These are phyloP conservation scores for Palythoa heliodiscus DNA, from an alignment of 92 coral and sea anemone genomes.

Conservation along the genomic window DNA sequence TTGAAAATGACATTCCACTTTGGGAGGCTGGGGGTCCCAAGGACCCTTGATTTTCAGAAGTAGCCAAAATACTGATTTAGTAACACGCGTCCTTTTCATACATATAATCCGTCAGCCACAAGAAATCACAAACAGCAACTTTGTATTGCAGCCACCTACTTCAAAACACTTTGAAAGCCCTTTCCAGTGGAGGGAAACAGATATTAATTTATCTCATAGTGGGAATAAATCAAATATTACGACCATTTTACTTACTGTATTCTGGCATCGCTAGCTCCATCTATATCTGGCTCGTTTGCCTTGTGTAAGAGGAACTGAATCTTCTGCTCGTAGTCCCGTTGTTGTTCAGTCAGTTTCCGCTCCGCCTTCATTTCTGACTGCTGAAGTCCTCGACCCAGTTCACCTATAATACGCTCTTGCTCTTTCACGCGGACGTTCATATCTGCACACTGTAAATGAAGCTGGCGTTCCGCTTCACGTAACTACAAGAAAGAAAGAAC, in stretches of 20 bases:
- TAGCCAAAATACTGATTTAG: no score
- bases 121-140: no score
- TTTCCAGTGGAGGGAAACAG: no score
- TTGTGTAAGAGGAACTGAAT: slow-evolving; percentile 93
- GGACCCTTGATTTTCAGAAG: no score
- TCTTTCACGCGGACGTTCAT: slow-evolving; percentile 77
- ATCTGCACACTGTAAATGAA: slow-evolving; percentile 63
- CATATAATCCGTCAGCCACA: no score
- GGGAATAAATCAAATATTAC: neutral
- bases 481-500: neutral
- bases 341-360: slow-evolving; percentile 79
- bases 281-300: slow-evolving; percentile 73
- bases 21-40: no score
- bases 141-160: no score
- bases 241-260: slow-evolving; percentile 33
- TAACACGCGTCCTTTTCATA: no score
- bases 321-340: slow-evolving; percentile 89
- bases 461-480: slow-evolving; percentile 50
- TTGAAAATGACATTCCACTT: no score
- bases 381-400: slow-evolving; percentile 87
- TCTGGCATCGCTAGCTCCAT: slow-evolving; percentile 48
- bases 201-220: neutral
- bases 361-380: slow-evolving; percentile 88
- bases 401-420: slow-evolving; percentile 93
- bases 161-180: no score